Base-by-base conservation (phyloP, 2,888 invertebrate species). In the Zhuqinia jingwanae region DNA sequence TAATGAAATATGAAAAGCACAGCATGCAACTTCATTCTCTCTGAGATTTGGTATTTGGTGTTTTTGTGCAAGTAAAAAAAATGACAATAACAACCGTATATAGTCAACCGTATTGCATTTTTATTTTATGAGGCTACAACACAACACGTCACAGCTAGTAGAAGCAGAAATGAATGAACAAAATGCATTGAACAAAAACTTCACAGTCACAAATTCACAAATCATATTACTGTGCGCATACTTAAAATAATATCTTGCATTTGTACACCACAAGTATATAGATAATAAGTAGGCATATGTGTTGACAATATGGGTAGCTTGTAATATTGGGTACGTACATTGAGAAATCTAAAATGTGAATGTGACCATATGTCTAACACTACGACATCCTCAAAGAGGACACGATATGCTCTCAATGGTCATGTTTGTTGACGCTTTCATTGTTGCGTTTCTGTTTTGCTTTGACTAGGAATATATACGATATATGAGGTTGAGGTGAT, bases 401-500 rank as follows among this genome's bases (percentile, higher is more conserved):
- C 17, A 53, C 6, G 36, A 76, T 53, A 77, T n/a, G 77, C 60
- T 56, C 75, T 75, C 75, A 75, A 75, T 75, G 56, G 76, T 58
- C 42, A 77, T 77, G 76, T 77, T 77, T 78, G 13, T 45, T 78
- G 30, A 20, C 27, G 27, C 36, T 63, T 63, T 45, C 36, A 45
- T 73, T 81, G 58, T 13, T 77, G 2, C 30, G 10, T n/a, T 60
- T 15, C 60, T 81, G 58, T 45, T 53, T 53, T 80, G 68, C 30
- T 36, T 81, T 70, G 45, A 36, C 36, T 36, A n/a, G n/a, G n/a
- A n/a, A n/a, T n/a, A n/a, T n/a, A n/a, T n/a, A n/a, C n/a, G n/a
- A n/a, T n/a, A n/a, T n/a, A 8, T 36, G 36, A 36, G 36, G 56
- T 58, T 25, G 70, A 81, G 70, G 81, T 81, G 81, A 81, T 70